phyloP scores from a whole-genome alignment of 2,888 invertebrate genomes.

The Drosophila longiperda region DNA sequence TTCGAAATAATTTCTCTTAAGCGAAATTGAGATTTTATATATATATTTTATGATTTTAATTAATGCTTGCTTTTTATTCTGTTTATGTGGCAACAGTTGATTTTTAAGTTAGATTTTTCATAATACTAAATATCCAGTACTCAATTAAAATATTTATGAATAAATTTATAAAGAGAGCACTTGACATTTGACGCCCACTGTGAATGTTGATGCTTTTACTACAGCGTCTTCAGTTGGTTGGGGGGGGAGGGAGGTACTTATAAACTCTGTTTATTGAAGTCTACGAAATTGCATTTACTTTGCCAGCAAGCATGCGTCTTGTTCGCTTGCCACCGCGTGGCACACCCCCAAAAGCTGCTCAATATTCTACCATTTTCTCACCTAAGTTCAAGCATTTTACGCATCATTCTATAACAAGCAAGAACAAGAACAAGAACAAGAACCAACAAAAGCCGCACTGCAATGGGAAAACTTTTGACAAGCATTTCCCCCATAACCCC shows the following conservation, averaged over 20 bases:
- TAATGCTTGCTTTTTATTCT: neutral
- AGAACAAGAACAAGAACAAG: slow-evolving; percentile 18
- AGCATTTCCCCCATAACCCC: slow-evolving; percentile 16
- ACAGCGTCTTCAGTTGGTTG: slow-evolving; percentile 53
- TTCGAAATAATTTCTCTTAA: neutral
- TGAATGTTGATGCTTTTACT: slow-evolving; percentile 19
- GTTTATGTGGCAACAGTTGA: neutral
- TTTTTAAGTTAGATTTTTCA: neutral
- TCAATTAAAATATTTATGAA: neutral
- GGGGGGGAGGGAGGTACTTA: too few relatives aligned
- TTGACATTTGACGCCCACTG: slow-evolving; percentile 38
- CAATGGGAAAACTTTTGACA: slow-evolving; percentile 59
- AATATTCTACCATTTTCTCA: slow-evolving; percentile 61
- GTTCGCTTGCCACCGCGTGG: neutral
- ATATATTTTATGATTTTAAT: neutral
- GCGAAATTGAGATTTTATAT: neutral
- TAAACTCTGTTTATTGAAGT: slow-evolving; percentile 75
- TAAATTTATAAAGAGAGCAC: neutral
- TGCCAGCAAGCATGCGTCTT: slow-evolving; percentile 26
- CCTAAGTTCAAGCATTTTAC: slow-evolving; percentile 70
- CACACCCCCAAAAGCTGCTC: slow-evolving; percentile 20
- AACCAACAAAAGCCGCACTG: slow-evolving; percentile 17
- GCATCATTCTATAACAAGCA: slow-evolving; percentile 67
- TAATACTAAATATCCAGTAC: neutral
- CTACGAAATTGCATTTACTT: slow-evolving; percentile 78